Conservation (phyloP, 2,797 vertebrate genomes). For the Lacerta viridis region DNA sequence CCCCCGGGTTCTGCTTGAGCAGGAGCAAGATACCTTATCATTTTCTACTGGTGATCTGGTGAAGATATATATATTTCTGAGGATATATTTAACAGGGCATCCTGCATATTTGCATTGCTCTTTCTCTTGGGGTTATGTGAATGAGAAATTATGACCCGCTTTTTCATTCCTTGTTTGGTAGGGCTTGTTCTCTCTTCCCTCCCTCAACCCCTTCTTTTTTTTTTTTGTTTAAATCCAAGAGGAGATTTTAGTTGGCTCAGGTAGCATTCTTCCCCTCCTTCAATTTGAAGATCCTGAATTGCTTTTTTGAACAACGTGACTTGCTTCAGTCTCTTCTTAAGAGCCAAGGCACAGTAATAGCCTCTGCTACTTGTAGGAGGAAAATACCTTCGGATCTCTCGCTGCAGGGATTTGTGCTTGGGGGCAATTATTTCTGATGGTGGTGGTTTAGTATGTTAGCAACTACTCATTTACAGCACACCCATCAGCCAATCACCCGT, state of each 20-base stretch:
- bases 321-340: neutral
- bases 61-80: slow-evolving; percentile 3
- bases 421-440: no score
- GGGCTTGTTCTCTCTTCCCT: neutral
- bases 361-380: neutral
- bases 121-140: neutral
- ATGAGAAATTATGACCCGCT: neutral
- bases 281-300: neutral
- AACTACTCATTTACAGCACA: neutral
- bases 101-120: neutral
- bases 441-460: neutral
- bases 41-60: neutral
- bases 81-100: neutral
- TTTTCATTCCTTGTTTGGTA: neutral
- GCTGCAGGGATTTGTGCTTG: neutral
- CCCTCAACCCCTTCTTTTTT: neutral
- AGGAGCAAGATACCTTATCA: neutral
- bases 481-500: no score
- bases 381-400: neutral
- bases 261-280: neutral
- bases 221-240: neutral
- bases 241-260: neutral
- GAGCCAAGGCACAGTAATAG: neutral
- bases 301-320: neutral
- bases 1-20: neutral